These are phyloP conservation scores for Spisula subtruncata DNA, from an alignment of 2,888 invertebrate genomes.

Conservation along the genomic window DNA sequence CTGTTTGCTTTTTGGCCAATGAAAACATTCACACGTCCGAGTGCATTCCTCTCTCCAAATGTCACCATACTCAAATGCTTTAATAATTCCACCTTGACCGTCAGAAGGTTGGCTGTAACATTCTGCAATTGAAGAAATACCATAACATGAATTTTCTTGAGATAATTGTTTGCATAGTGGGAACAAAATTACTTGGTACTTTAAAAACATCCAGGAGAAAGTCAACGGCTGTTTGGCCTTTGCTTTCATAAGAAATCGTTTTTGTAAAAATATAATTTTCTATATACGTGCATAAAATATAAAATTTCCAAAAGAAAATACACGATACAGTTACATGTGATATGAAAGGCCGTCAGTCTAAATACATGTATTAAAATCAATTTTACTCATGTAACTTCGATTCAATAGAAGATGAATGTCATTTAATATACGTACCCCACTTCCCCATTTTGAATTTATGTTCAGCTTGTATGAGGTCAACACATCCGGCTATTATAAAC, in stretches of 20 bases:
- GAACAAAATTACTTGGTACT: too few relatives aligned
- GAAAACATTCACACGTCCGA: not conserved
- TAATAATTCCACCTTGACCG: not conserved
- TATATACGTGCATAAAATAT: too few relatives aligned
- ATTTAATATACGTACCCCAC: not conserved
- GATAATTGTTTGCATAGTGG: not conserved
- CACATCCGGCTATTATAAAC: not conserved
- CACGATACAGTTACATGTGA: too few relatives aligned
- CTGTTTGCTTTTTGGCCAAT: not conserved
- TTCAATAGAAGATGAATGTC: not conserved
- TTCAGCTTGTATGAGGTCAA: not conserved
- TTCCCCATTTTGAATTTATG: not conserved
- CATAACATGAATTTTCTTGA: not conserved
- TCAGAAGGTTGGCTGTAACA: not conserved
- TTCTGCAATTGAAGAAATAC: not conserved
- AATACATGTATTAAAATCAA: not conserved
- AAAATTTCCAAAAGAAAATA: too few relatives aligned
- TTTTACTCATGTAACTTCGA: not conserved
- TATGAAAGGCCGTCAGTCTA: not conserved
- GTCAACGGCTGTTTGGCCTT: too few relatives aligned
- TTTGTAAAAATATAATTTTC: too few relatives aligned
- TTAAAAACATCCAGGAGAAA: not conserved
- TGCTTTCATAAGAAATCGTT: too few relatives aligned
- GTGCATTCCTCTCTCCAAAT: constrained; percentile 5
- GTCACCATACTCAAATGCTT: constrained; percentile 3